These are phyloP conservation scores for Notamacropus eugenii DNA, from an alignment of 2,797 vertebrate genomes.

Conservation along the genomic window DNA sequence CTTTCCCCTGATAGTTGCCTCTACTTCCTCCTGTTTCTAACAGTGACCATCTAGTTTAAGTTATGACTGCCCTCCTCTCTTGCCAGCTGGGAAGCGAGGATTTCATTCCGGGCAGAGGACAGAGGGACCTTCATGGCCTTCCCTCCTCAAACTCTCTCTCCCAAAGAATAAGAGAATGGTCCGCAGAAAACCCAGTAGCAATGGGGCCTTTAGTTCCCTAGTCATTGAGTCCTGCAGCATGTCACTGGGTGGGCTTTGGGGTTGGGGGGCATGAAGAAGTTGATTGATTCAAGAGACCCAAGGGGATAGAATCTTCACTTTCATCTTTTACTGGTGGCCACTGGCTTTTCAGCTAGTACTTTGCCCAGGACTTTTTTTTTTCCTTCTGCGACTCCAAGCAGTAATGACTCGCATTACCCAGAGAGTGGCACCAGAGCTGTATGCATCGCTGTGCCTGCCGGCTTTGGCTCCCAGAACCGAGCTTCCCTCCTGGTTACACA, in stretches of 20 bases:
- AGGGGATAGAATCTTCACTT: not conserved
- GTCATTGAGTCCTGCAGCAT: not conserved
- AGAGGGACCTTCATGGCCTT: not conserved
- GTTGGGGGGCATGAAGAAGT: not conserved
- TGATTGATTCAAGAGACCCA: not conserved
- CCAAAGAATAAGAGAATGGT: not conserved
- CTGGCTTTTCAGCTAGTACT: slow-evolving; percentile 21
- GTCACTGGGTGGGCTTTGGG: not conserved
- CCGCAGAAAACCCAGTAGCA: not conserved
- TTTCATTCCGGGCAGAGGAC: not conserved
- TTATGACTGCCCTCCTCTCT: not conserved
- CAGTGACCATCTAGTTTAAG: not conserved
- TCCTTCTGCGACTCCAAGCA: slow-evolving; percentile 37
- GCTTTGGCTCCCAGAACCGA: slow-evolving; percentile 48
- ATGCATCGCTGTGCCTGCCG: slow-evolving; percentile 5
- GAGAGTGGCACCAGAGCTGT: slow-evolving; percentile 95
- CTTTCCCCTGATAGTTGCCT: not conserved
- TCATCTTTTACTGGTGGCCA: not conserved
- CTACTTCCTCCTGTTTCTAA: not conserved
- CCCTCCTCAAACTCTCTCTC: not conserved
- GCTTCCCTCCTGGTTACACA: slow-evolving; percentile 37
- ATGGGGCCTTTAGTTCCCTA: not conserved
- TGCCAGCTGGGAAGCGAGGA: not conserved
- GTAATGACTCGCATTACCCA: slow-evolving; percentile 91
- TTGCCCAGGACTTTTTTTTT: slow-evolving; percentile 49